These are phyloP conservation scores for Elmis aenea DNA, from an alignment of 2,888 invertebrate species.

Conservation along the genomic window DNA sequence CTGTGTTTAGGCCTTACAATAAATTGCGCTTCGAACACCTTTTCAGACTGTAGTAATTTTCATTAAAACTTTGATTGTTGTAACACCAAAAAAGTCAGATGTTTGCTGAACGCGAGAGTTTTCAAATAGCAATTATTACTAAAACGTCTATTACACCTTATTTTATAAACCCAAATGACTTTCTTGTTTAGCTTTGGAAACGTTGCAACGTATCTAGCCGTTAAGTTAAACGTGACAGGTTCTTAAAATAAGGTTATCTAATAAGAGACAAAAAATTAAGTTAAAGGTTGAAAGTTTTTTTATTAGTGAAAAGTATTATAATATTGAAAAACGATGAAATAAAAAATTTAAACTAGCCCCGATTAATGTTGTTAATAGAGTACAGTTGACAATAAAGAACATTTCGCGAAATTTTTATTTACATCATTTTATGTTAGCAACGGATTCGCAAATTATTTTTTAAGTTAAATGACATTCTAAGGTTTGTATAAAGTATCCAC, in stretches of 20 bases:
- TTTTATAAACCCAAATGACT: too few species aligned
- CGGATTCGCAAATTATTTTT: too few species aligned
- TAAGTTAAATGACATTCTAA: too few species aligned
- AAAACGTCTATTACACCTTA: too few species aligned
- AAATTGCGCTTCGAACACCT: not conserved
- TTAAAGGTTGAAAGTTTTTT: slow-evolving; percentile 46
- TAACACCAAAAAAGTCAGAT: slow-evolving; percentile 36
- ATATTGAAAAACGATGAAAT: slow-evolving; percentile 48
- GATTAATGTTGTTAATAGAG: slow-evolving; percentile 47
- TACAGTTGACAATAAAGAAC: slow-evolving; percentile 49
- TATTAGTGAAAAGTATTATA: slow-evolving; percentile 49
- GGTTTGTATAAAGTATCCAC: too few species aligned
- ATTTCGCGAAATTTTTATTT: slow-evolving; percentile 42
- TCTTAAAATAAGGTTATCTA: slow-evolving; percentile 43
- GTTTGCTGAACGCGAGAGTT: slow-evolving; percentile 28
- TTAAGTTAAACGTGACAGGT: slow-evolving; percentile 43
- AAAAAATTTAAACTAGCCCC: slow-evolving; percentile 48
- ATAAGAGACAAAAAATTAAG: slow-evolving; percentile 45
- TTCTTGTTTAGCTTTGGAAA: slow-evolving; percentile 44
- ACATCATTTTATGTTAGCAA: slow-evolving; percentile 15
- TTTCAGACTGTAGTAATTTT: slow-evolving; percentile 15
- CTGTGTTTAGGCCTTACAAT: too few species aligned
- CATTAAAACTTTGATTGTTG: slow-evolving; percentile 26
- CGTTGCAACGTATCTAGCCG: slow-evolving; percentile 39
- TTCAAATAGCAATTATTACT: too few species aligned